Evolutionary conservation across 2,888 invertebrate genomes (phyloP), one percentile per base, ranked within the genome.

Genomic region (Oxyteleia sp.): DNA sequence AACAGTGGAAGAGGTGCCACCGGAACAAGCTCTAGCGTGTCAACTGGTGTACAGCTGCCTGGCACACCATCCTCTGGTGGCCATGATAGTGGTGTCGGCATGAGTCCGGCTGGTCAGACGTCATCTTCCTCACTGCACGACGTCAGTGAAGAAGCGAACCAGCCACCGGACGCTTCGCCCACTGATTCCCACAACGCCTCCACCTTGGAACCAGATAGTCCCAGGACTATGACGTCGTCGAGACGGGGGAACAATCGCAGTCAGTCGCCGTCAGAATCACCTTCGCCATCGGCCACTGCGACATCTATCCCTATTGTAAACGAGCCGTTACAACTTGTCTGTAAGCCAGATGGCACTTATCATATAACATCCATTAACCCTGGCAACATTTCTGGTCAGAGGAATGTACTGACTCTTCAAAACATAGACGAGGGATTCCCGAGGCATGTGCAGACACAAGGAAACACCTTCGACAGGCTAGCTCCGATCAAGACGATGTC

Each of bases 41-140:
- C 88, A 10, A 88, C 89, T 4, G 91, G 87, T 7, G 89, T 91
- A 49, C 93, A 93, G 45, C 47, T 93, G 10, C 93, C 93, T 0
- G 93, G 93, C 1, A 92, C 93, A 2, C 93, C 93, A 0, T 91
- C 92, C 1, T 93, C 93, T 1, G 92, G 92, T 2, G 93, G 93
- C 0, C 93, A 93, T 74, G 93, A 93, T 66, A 93, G 93, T 20
- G 93, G 93, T 0, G 93, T 93, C 0, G 93, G 93, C 0, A 91
- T 93, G 92, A 93, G 93, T 57, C 93, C 93, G 0, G 93, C 93
- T 0, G 93, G 91, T 4, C 93, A 93, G 32, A 93, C 93, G 0
- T 93, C 93, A 2, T 93, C 91, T 0, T 91, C 91, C 5, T 89
- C 91, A 0, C 78, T 92, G n/a, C 93, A 93, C 43, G 93, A 93